Evolutionary conservation across 2,888 invertebrate species (phyloP), one percentile per base, ranked within the genome.

Genomic region (Chironomus riparius): DNA sequence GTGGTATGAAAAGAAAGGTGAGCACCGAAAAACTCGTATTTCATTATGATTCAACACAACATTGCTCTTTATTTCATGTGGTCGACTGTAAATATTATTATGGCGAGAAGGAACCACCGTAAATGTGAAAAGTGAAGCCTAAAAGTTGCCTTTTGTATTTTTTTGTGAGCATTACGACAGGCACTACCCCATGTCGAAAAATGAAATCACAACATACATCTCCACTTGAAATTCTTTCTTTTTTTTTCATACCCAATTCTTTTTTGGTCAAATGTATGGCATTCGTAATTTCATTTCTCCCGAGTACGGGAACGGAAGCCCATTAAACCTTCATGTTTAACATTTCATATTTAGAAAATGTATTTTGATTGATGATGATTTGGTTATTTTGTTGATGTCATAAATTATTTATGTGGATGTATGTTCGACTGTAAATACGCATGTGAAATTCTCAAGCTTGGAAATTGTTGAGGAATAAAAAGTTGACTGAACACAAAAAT

Each of bases 361-460:
- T 74, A 74, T 74, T 74, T 74, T 74, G 74, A 74, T 74, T 74
- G 74, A 74, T 74, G 74, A 74, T 74, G 72, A 72, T 72, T 72
- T 72, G 71, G 47, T 71, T 71, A 71, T 71, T 71, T 65, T 21
- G 56, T 38, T 38, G 71, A 61, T 71, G 74, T 74, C 74, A 68
- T 74, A 74, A 74, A 74, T 74, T 68, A 74, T 74, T 74, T 74
- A 74, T 73, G 24, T 24, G 24, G 3, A 47, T 74, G n/a, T 24
- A 21, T 24, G 21, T n/a, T 13, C 47, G 70, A 48, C 13, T 12
- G 13, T 13, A 48, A 48, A 24, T 18, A 21, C 5, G 56, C 13
- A 71, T 12, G 13, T 21, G 21, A 56, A 22, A 6, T 56, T 47
- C 47, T 47, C 47, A 28, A 18, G n/a, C 22, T 65, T 18, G 21